Evolutionary conservation across 2,797 vertebrate species (phyloP).

Genomic region (Allenopithecus nigroviridis): DNA sequence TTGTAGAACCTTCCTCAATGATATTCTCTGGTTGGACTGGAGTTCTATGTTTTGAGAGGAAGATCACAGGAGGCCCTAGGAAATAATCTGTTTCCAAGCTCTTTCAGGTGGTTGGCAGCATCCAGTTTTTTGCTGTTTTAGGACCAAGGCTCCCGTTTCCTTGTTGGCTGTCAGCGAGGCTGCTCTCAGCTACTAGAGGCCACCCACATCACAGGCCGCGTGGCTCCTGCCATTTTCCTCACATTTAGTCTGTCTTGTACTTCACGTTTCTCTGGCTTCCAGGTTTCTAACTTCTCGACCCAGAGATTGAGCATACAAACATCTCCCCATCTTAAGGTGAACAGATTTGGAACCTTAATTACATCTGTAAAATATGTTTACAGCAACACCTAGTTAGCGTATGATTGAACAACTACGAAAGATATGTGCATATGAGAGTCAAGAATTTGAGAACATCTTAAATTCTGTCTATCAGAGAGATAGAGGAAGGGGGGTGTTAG

Average conservation of each 20-base stretch:
- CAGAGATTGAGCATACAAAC: not conserved
- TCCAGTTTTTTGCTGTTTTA: not conserved
- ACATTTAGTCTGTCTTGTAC: not conserved
- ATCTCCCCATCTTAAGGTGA: not conserved
- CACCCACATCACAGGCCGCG: not conserved
- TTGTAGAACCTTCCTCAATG: not conserved
- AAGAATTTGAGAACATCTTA: not conserved
- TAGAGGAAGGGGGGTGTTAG: no score
- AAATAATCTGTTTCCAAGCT: not conserved
- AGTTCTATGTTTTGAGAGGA: not conserved
- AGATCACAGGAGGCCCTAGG: not conserved
- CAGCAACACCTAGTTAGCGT: not conserved
- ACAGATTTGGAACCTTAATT: not conserved
- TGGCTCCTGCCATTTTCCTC: accelerated
- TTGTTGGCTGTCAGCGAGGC: not conserved
- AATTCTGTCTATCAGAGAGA: not conserved
- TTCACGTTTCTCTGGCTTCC: not conserved
- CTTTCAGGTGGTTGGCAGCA: not conserved
- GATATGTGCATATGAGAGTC: not conserved
- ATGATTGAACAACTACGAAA: not conserved
- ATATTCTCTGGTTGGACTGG: not conserved
- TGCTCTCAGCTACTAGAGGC: not conserved
- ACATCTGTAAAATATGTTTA: not conserved
- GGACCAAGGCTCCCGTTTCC: not conserved
- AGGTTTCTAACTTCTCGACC: not conserved